A percentile compares a stretch with the other conserved stretches of the same genome.
These are phyloP conservation scores for Chironomus tentans DNA, from an alignment of 2,888 invertebrate genomes.

Conservation along the genomic window DNA sequence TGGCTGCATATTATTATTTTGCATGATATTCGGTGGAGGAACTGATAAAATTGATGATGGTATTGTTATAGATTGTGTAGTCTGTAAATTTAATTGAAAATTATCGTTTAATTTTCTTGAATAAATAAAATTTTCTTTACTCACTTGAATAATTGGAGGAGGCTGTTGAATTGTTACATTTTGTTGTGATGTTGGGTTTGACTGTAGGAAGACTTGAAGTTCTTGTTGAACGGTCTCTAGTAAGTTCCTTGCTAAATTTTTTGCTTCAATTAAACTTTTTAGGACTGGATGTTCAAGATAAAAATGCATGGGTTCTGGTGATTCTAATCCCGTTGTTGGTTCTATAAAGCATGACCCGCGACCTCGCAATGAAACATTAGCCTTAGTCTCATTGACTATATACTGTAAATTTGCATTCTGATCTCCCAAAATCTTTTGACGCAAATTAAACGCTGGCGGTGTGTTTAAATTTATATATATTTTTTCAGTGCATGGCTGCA, in stretches of 20 bases:
- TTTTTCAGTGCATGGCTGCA: neutral
- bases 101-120: neutral
- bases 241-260: slow-evolving; percentile 64
- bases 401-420: slow-evolving; percentile 65
- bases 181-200: neutral
- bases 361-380: slow-evolving; percentile 62
- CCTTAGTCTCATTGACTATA: slow-evolving; percentile 65
- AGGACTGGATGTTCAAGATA: slow-evolving; percentile 58
- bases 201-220: slow-evolving; percentile 31
- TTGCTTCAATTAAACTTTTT: slow-evolving; percentile 58
- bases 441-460: slow-evolving; percentile 62
- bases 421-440: slow-evolving; percentile 62
- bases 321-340: slow-evolving; percentile 48
- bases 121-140: neutral
- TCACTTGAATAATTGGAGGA: slow-evolving; percentile 3
- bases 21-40: slow-evolving; percentile 17
- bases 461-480: slow-evolving; percentile 41
- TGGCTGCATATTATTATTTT: neutral
- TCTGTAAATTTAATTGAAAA: neutral
- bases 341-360: slow-evolving; percentile 55
- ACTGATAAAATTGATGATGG: slow-evolving; percentile 8
- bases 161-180: neutral
- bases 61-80: slow-evolving; percentile 1
- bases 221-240: slow-evolving; percentile 66
- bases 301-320: slow-evolving; percentile 64